These are phyloP conservation scores for Anniella stebbinsi DNA, from an alignment of 2,797 vertebrate genomes.

Conservation along the genomic window DNA sequence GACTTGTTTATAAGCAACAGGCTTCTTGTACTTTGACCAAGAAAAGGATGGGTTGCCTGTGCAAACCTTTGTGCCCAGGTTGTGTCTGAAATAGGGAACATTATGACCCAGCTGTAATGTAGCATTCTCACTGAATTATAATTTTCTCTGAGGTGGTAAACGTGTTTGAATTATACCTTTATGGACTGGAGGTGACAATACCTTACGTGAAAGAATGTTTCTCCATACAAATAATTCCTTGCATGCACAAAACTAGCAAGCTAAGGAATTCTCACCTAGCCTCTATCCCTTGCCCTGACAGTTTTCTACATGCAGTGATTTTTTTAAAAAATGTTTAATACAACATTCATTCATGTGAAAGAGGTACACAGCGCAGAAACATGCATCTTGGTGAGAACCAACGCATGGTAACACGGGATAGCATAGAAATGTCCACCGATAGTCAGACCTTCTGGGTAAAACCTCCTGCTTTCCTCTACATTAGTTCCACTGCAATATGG, in stretches of 20 bases:
- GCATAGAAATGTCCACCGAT: neutral
- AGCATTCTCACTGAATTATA: rapidly evolving
- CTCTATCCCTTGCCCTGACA: neutral
- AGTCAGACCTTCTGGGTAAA: too few relatives aligned
- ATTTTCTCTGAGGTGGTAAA: neutral
- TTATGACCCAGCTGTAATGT: rapidly evolving
- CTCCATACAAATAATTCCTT: neutral
- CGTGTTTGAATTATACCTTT: neutral
- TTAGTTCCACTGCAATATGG: neutral
- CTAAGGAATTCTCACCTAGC: neutral
- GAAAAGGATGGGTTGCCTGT: neutral
- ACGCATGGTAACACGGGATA: neutral
- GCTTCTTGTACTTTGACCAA: neutral
- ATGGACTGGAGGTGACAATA: rapidly evolving
- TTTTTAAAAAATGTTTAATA: too few relatives aligned
- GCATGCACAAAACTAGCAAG: neutral
- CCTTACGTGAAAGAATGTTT: neutral
- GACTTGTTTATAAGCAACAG: neutral
- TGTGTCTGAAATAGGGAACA: neutral
- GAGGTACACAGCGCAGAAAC: neutral
- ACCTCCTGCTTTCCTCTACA: neutral
- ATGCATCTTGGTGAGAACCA: neutral
- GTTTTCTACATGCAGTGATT: neutral
- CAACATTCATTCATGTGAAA: neutral
- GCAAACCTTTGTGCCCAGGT: rapidly evolving